These are phyloP conservation scores for Hypanus sabinus DNA, from an alignment of 2,113 vertebrate genomes.

Conservation along the genomic window DNA sequence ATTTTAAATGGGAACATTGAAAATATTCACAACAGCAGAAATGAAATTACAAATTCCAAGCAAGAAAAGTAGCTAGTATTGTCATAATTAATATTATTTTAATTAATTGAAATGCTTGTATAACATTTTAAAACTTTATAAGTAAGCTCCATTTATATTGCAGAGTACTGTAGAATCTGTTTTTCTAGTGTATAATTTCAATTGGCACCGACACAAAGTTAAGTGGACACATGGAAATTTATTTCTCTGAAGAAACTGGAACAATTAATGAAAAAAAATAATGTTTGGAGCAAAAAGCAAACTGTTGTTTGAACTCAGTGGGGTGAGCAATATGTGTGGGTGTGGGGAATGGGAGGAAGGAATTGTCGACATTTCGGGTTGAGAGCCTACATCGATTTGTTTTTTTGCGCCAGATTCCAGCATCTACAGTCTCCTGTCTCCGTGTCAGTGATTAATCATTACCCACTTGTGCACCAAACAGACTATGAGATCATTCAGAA, in stretches of 20 bases:
- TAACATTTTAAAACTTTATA: not conserved
- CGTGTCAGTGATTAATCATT: not conserved
- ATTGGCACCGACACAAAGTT: not conserved
- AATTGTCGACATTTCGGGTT: too few species aligned
- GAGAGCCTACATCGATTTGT: too few species aligned
- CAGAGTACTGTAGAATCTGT: not conserved
- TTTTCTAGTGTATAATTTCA: not conserved
- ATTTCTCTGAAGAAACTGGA: not conserved
- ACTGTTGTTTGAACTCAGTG: too few species aligned
- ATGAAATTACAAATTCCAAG: not conserved
- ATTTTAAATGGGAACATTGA: too few species aligned
- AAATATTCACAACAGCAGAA: not conserved
- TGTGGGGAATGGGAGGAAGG: too few species aligned
- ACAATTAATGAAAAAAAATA: not conserved
- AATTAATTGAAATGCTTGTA: not conserved
- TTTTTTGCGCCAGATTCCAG: too few species aligned
- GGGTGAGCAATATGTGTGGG: too few species aligned
- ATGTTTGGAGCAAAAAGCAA: too few species aligned
- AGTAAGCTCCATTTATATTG: not conserved
- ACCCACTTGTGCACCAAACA: not conserved
- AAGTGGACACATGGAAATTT: slow-evolving; percentile 2
- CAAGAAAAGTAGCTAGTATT: not conserved
- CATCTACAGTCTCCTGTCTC: too few species aligned
- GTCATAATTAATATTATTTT: not conserved
- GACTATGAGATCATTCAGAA: slow-evolving; percentile 25